Conservation (phyloP, 2,797 vertebrate genomes). For the Myotis findleyi region DNA sequence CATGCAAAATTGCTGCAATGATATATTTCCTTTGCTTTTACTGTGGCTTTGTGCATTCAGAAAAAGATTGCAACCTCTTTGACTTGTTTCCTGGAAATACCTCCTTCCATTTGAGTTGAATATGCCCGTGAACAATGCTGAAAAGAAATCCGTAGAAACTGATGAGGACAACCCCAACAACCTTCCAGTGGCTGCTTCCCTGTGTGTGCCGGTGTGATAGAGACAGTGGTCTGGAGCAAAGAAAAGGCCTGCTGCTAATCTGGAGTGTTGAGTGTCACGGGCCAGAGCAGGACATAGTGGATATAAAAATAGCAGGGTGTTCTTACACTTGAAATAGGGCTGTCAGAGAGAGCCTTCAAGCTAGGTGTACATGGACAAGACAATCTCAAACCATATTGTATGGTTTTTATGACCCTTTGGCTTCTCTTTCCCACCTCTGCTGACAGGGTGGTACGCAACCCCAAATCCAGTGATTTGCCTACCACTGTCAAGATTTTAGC, state of each 20-base stretch:
- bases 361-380: slow-evolving; percentile 61
- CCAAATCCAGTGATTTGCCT: not conserved
- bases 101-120: slow-evolving; percentile 47
- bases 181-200: not conserved
- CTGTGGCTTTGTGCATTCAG: slow-evolving; percentile 61
- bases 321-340: slow-evolving; percentile 67
- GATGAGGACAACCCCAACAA: not conserved
- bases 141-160: slow-evolving; percentile 63
- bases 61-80: slow-evolving; percentile 62
- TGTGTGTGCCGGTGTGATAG: not conserved
- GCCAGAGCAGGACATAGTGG: slow-evolving; percentile 72
- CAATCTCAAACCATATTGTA: not conserved
- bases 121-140: slow-evolving; percentile 23
- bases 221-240: slow-evolving; percentile 52
- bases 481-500: not conserved
- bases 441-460: not conserved
- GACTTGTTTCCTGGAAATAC: slow-evolving; percentile 62
- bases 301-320: slow-evolving; percentile 81
- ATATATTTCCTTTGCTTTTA: slow-evolving; percentile 55
- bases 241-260: slow-evolving; percentile 72
- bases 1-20: not conserved
- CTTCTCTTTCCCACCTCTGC: not conserved
- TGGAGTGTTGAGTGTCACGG: slow-evolving; percentile 77
- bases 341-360: slow-evolving; percentile 62
- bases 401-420: not conserved